Conservation (phyloP, 2,113 vertebrate species). For the Indri indri region DNA sequence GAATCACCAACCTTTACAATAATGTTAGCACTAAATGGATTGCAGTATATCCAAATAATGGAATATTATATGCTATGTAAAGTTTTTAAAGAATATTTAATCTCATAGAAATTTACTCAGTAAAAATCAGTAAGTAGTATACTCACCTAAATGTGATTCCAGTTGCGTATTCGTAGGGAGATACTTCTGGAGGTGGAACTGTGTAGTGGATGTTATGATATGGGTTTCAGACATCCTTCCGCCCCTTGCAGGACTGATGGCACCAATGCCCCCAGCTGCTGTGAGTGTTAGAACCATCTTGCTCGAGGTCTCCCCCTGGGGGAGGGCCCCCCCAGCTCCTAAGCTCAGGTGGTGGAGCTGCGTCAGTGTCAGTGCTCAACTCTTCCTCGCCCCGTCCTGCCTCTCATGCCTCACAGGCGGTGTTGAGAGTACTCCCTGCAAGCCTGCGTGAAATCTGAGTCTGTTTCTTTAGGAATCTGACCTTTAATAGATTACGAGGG, state of each 20-base stretch:
- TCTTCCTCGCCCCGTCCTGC: rapidly evolving
- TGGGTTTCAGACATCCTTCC: neutral
- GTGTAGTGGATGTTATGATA: neutral
- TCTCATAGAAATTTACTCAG: neutral
- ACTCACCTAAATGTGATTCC: neutral
- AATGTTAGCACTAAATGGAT: neutral
- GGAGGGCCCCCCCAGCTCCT: neutral
- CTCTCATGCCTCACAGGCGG: rapidly evolving
- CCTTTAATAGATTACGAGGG: neutral
- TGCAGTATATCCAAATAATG: neutral
- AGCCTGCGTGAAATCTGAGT: neutral
- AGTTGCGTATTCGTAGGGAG: neutral
- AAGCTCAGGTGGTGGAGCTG: no score
- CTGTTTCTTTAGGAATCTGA: neutral
- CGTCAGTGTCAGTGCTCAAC: rapidly evolving
- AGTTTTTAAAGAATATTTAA: neutral
- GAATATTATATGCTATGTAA: neutral
- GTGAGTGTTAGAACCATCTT: neutral
- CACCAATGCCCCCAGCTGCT: neutral
- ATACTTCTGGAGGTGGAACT: neutral
- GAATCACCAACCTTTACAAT: neutral
- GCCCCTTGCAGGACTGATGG: neutral
- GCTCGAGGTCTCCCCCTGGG: neutral
- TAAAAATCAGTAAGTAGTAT: neutral
- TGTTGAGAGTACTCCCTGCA: neutral